Percentiles rank a stretch among this genome's conserved stretches.
These are phyloP conservation scores for Alviniconcha strummeri DNA, from an alignment of 2,888 invertebrate genomes.

Conservation along the genomic window DNA sequence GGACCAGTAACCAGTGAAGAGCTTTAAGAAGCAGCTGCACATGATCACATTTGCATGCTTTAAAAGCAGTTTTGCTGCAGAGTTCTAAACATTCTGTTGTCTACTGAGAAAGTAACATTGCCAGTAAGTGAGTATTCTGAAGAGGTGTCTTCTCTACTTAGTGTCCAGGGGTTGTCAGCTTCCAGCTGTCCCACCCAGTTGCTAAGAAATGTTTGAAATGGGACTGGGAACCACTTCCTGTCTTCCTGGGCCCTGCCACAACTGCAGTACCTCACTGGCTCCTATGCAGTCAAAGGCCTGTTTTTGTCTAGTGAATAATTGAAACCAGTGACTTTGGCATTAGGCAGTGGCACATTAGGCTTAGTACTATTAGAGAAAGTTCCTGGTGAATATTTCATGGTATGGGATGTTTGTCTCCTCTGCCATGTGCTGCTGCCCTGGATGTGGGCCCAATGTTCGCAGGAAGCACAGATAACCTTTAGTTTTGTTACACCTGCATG, in stretches of 20 bases:
- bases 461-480: too few relatives aligned
- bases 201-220: too few relatives aligned
- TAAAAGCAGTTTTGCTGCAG: too few relatives aligned
- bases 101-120: background rate
- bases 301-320: conserved; percentile 26
- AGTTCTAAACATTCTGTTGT: too few relatives aligned
- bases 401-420: conserved; percentile 2
- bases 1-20: too few relatives aligned
- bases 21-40: too few relatives aligned
- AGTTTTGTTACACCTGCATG: too few relatives aligned
- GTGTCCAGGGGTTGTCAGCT: background rate
- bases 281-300: conserved; percentile 11
- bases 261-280: background rate
- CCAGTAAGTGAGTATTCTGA: background rate
- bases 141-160: background rate
- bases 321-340: background rate
- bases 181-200: background rate
- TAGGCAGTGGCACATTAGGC: background rate
- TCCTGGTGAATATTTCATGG: conserved; percentile 20
- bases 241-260: background rate
- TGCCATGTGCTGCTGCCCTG: background rate
- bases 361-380: background rate
- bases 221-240: background rate
- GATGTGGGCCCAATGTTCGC: background rate
- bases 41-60: too few relatives aligned